Percentiles rank a stretch among this genome's conserved stretches.
These are phyloP conservation scores for Tenthredo amoena DNA, from an alignment of 2,888 invertebrate genomes.

Conservation along the genomic window DNA sequence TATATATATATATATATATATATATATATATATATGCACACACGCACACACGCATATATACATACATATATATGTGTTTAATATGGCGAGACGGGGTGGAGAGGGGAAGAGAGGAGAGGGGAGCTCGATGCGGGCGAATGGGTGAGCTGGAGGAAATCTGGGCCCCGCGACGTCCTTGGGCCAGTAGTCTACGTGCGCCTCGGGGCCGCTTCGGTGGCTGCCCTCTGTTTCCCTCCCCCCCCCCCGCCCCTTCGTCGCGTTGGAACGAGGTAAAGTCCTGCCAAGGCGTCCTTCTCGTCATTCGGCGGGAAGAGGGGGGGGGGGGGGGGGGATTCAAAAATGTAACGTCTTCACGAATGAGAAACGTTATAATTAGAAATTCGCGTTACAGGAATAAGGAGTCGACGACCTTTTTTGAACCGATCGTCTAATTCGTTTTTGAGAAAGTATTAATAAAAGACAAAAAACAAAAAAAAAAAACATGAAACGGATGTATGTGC, in stretches of 20 bases:
- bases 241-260: slow-evolving; percentile 10
- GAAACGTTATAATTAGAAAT: not conserved
- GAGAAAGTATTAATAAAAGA: not conserved
- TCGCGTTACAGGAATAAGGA: not conserved
- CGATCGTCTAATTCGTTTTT: not conserved
- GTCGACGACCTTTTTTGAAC: not conserved
- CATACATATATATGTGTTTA: not conserved
- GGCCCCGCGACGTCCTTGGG: slow-evolving; percentile 76
- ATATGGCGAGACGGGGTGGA: not conserved
- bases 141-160: slow-evolving; percentile 66
- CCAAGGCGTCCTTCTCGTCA: slow-evolving; percentile 40
- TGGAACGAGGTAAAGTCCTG: slow-evolving; percentile 14
- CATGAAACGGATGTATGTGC: not conserved
- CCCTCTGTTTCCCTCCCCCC: slow-evolving; percentile 56
- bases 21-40: not conserved
- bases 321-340: not conserved
- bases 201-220: slow-evolving; percentile 60
- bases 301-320: not conserved
- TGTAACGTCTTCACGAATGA: not conserved
- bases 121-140: slow-evolving; percentile 43
- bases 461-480: not conserved
- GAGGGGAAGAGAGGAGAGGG: not conserved
- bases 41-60: too few relatives aligned
- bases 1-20: not conserved
- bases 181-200: slow-evolving; percentile 65